Evolutionary conservation across 2,113 vertebrate species (phyloP), one percentile per base, ranked within the genome.

Genomic region (Chamaea fasciata): DNA sequence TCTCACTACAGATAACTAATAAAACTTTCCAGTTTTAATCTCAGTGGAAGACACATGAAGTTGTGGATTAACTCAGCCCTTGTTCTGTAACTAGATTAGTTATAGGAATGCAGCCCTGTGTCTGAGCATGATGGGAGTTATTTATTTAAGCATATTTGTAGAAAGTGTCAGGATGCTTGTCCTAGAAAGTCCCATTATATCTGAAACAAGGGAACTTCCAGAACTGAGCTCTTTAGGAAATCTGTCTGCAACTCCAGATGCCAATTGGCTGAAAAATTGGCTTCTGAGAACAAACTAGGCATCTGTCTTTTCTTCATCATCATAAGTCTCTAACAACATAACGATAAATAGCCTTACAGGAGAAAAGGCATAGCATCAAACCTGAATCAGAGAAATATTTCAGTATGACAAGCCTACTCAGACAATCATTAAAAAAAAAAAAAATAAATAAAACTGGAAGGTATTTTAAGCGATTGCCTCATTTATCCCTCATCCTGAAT

Each of bases 301-400:
- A 76, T 94, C 78, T 84, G 31, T 76, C 74, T 92, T 92, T 87
- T 94, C 91, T 76, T 84, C 74, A 62, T 77, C 89, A 91, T 89
- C 63, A 50, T 35, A 57, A 37, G 8, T 69, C 47, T 92, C 75
- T 74, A 95, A 86, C 65, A 90, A 73, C 31, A 19, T 92, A 27
- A 62, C 79, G 75, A 91, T 78, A 87, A 91, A 91, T 81, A 71
- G 64, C 41, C 64, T 59, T 75, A 56, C 18, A 83, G 68, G 47
- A 83, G 71, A 55, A 71, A 94, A 88, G 56, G 64, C 28, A 26
- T 41, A 83, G 55, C 75, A 88, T 57, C 50, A 89, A 31, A 80
- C 55, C n/a, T 37, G 89, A 78, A 90, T 86, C 85, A 93, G 22
- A 95, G n/a, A 75, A 86, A 86, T 90, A 90, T 92, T 90, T 83